Evolutionary conservation across 2,113 vertebrate species (phyloP).

Genomic region (Crotophaga sulcirostris): DNA sequence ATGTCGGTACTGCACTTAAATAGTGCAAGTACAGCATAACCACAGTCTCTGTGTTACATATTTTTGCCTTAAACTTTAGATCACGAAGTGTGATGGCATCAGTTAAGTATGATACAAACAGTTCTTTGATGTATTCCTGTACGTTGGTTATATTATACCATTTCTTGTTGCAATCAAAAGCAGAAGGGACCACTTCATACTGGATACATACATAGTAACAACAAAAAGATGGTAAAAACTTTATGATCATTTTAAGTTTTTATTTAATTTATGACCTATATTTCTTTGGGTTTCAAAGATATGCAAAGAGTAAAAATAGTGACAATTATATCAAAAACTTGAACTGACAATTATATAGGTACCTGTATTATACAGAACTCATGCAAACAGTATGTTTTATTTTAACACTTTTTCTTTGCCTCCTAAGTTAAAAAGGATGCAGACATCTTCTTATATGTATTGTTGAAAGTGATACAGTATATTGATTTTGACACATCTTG

Average conservation of each 20-base stretch:
- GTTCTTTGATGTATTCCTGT: not conserved
- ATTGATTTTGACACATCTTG: slow-evolving; percentile 70
- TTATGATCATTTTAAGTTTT: not conserved
- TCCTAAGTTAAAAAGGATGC: not conserved
- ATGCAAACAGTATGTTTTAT: not conserved
- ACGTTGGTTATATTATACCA: not conserved
- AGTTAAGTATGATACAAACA: slow-evolving; percentile 4
- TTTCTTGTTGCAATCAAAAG: slow-evolving; percentile 6
- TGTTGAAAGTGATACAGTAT: slow-evolving; percentile 62
- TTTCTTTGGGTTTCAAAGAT: not conserved
- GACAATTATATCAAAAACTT: not conserved
- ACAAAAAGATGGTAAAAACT: not conserved
- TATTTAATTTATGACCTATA: not conserved
- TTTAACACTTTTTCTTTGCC: slow-evolving; percentile 5
- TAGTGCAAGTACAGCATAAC: not conserved
- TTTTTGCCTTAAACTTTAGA: not conserved
- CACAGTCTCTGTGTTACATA: not conserved
- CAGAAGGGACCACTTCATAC: not conserved
- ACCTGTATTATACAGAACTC: not conserved
- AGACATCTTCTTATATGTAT: not conserved
- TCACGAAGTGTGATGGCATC: not conserved
- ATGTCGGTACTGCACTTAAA: not conserved
- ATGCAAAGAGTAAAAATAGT: not conserved
- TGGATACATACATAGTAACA: not conserved
- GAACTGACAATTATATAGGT: not conserved